phyloP scores from a whole-genome alignment of 1,140 invertebrate genomes.

The Catajapyx aquilonaris region DNA sequence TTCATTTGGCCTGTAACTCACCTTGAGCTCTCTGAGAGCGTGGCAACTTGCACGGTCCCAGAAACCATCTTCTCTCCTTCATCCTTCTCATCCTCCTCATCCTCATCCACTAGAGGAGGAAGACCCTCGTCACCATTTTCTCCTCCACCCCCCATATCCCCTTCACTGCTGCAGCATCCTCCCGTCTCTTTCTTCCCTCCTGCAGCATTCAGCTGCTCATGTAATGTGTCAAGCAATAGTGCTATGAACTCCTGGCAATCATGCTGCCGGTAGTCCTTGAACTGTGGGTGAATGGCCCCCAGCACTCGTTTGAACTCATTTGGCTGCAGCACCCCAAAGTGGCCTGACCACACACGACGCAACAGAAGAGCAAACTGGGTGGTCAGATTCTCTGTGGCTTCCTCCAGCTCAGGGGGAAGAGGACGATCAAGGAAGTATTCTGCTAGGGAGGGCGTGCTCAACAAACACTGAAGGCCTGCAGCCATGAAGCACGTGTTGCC shows the following conservation, averaged over 20 bases:
- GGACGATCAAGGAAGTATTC: conserved; percentile 28
- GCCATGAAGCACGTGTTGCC: conserved; percentile 56
- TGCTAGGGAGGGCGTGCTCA: conserved; percentile 29
- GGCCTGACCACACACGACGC: conserved; percentile 38
- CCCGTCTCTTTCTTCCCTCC: too few relatives aligned
- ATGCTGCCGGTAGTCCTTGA: conserved; percentile 33
- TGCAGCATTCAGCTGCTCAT: background rate
- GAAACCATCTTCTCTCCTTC: too few relatives aligned
- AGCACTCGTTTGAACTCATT: conserved; percentile 37
- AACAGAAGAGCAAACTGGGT: conserved; percentile 32
- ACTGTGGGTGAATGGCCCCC: conserved; percentile 37
- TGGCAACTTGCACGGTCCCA: too few relatives aligned
- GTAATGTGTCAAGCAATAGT: background rate
- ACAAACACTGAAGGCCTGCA: conserved; percentile 39
- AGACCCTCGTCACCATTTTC: too few relatives aligned
- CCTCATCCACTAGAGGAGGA: too few relatives aligned
- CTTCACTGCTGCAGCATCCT: too few relatives aligned
- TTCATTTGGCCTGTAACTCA: too few relatives aligned
- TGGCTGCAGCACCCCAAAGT: conserved; percentile 31
- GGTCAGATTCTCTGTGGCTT: conserved; percentile 21
- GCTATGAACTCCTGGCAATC: background rate
- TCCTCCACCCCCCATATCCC: too few relatives aligned
- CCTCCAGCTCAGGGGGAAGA: conserved; percentile 8
- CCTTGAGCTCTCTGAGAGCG: too few relatives aligned
- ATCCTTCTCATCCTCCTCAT: too few relatives aligned